Evolutionary conservation across 2,797 vertebrate genomes (phyloP), one percentile per base, ranked within the genome.

Genomic region (Micrastur ruficollis): DNA sequence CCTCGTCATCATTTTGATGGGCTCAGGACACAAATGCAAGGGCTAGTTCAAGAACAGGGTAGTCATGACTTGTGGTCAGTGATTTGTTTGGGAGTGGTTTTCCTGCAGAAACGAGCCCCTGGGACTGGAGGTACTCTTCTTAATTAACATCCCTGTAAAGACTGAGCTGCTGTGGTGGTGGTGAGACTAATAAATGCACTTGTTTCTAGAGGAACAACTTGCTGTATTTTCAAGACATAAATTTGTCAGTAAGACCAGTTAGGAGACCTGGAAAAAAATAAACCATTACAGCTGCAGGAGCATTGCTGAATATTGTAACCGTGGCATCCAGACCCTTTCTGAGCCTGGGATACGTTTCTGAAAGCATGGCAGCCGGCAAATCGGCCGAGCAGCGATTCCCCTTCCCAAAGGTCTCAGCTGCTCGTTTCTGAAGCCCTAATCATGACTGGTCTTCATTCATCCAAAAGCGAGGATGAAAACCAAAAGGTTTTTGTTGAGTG

Each of bases 381-480:
- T 29, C 3, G 20, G 20, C 36, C 1, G 0, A 19, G 58, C 16
- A 44, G 36, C 0, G 2, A 49, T 71, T 56, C 58, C 36, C 16
- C 5, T 67, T 27, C 68, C 56, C 34, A 55, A 47, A 67, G 68
- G 6, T 42, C 40, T 74, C 34, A 42, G 61, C 40, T 34, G 34
- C 47, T 42, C 1, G 0, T 19, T 73, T 27, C 3, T 19, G 21
- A 79, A 72, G 67, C 38, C n/a, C 31, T 42, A 46, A 7, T 40
- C 59, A 5, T 5, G 7, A 32, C 13, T 5, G 29, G 34, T 29
- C 68, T 55, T 62, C 61, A 18, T 29, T 42, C 62, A 42, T 21
- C 52, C 23, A 18, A 29, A 32, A 42, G 11, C 8, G 10, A 86
- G 42, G 49, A 9, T 49, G 49, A 68, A 40, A 91, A 49, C 31